Evolutionary conservation across 2,888 invertebrate species (phyloP).

Genomic region (Amblyteles armatorius): DNA sequence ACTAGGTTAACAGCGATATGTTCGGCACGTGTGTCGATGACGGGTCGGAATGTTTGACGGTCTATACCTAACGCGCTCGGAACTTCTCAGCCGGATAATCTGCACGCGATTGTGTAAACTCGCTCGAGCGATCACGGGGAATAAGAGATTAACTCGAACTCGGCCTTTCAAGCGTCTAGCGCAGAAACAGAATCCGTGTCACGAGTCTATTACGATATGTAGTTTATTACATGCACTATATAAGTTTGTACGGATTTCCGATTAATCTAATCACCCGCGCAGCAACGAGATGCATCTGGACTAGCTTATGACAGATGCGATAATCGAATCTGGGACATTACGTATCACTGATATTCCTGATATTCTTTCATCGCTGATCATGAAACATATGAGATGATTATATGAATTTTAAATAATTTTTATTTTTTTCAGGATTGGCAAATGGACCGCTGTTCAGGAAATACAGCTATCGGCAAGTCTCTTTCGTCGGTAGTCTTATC

Average conservation of each 20-base stretch:
- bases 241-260: constrained; percentile 34
- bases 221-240: constrained; percentile 30
- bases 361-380: not conserved
- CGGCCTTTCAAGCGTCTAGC: constrained; percentile 5
- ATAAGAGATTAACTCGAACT: constrained; percentile 19
- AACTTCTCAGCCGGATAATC: constrained; percentile 47
- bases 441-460: constrained; percentile 90
- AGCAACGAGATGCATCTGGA: constrained; percentile 13
- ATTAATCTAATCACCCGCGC: constrained; percentile 60
- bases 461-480: constrained; percentile 89
- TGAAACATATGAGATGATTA: not conserved
- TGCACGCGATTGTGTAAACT: constrained; percentile 25
- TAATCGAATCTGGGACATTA: constrained; percentile 46
- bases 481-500: constrained; percentile 87
- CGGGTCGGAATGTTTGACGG: constrained; percentile 24
- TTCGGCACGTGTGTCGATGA: constrained; percentile 8
- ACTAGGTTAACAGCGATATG: constrained; percentile 46
- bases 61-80: constrained; percentile 3
- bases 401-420: not conserved
- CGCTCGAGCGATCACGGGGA: constrained; percentile 18
- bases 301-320: constrained; percentile 28
- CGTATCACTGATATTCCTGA: constrained; percentile 11
- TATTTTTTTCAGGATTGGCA: constrained; percentile 86
- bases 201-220: constrained; percentile 32
- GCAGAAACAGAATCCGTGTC: constrained; percentile 18